Base-by-base conservation (phyloP, 2,888 invertebrate species). In the Eilema depressum region DNA sequence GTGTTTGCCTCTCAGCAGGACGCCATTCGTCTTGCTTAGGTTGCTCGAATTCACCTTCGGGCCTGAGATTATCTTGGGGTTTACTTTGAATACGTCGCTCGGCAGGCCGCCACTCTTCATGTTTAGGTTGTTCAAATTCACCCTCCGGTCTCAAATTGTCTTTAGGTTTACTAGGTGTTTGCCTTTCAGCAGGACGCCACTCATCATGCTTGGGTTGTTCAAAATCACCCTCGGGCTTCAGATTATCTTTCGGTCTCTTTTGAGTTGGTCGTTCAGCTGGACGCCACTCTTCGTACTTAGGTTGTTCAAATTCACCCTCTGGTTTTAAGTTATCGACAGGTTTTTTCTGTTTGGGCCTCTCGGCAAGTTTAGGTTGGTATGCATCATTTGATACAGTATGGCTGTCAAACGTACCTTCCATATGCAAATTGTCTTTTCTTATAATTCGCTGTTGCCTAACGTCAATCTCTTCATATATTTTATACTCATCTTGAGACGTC, bases 401-500 rank as follows among this genome's bases (percentile, higher is more conserved):
- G 75, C 93, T 89, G 70, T 96, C 94, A 80, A 96, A 96, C 3
- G 91, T 85, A 11, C 92, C 92, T 88, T 96, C 96, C 79, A 96
- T 93, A 69, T 91, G 90, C 17, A 96, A 85, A 83, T 96, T 96
- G 79, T 96, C 96, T 68, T 89, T 83, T 68, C 90, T 89, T 71
- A 91, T 93, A 14, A 91, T 92, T 77, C 92, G 92, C 76, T 90
- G 86, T 62, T 88, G 92, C 60, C 93, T 87, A 0, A 96, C 92
- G 87, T 97, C 96, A 14, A 91, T 96, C 77, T 96, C 94, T 86
- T 97, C 96, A 76, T 96, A 96, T n/a, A 91, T 95, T 85, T 93
- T 96, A 83, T 96, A 97, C 75, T 97, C 96, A 76, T 97, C 96
- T 85, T 97, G 96, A n/a, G 96, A 95, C 14, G 97, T 97, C 0